phyloP scores from a whole-genome alignment of 2,113 vertebrate species.

The Dicrurus megarhynchus region DNA sequence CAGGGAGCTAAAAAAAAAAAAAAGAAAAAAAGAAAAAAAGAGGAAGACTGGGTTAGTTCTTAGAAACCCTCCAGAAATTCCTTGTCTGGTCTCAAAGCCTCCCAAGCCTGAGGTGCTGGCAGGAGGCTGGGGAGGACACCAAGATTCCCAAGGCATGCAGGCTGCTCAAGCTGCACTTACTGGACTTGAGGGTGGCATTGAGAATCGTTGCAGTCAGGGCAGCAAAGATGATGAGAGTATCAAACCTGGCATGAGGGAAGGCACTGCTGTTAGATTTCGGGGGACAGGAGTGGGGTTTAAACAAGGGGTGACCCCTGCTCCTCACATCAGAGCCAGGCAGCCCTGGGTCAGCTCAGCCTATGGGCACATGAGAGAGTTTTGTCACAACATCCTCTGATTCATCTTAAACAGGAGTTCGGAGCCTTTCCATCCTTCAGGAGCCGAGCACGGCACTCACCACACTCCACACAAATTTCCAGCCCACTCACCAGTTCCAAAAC shows the following conservation, averaged over 20 bases:
- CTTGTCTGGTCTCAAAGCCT: background rate
- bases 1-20: background rate
- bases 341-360: background rate
- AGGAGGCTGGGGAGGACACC: background rate
- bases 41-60: background rate
- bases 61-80: background rate
- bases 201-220: constrained; percentile 84
- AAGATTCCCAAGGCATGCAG: constrained; percentile 33
- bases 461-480: background rate
- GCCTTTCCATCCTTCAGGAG: background rate
- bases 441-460: background rate
- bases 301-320: background rate
- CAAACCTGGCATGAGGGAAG: constrained; percentile 81
- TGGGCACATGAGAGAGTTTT: background rate
- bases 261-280: background rate
- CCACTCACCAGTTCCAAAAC: constrained; percentile 94
- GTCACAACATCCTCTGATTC: background rate
- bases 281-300: background rate
- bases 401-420: background rate
- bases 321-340: background rate
- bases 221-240: constrained; percentile 85
- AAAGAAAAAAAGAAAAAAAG: no score
- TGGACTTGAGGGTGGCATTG: constrained; percentile 79
- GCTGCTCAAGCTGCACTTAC: constrained; percentile 70
- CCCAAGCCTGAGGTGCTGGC: background rate